Conservation (phyloP, 2,888 invertebrate genomes). For the Antheraea yamamai region DNA sequence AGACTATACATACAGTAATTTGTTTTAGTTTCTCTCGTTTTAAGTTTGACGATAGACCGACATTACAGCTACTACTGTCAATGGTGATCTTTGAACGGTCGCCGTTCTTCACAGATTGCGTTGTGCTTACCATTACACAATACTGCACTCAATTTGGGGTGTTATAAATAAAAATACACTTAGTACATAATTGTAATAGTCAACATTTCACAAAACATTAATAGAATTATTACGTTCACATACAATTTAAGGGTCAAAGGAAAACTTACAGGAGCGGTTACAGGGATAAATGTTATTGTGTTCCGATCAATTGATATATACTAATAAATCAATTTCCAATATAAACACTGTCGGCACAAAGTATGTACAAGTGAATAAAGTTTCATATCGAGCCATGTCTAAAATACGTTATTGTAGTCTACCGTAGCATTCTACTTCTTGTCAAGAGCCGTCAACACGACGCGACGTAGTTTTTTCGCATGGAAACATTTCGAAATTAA, state of each 20-base stretch:
- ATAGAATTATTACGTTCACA: slow-evolving; percentile 52
- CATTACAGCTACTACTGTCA: too few relatives aligned
- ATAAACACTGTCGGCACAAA: slow-evolving; percentile 56
- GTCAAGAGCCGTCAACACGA: slow-evolving; percentile 46
- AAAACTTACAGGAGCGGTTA: slow-evolving; percentile 64
- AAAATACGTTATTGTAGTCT: slow-evolving; percentile 61
- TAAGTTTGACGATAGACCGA: too few relatives aligned
- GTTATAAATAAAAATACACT: slow-evolving; percentile 34
- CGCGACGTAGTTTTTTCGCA: slow-evolving; percentile 43
- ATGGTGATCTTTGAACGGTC: too few relatives aligned
- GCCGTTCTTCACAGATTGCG: too few relatives aligned
- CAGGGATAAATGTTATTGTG: slow-evolving; percentile 54
- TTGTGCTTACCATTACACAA: too few relatives aligned
- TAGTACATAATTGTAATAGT: slow-evolving; percentile 55
- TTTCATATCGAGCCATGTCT: slow-evolving; percentile 63
- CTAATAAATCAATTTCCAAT: slow-evolving; percentile 80
- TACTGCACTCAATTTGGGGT: too few relatives aligned
- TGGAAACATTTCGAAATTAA: slow-evolving; percentile 61
- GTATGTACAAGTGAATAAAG: slow-evolving; percentile 46
- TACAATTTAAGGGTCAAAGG: slow-evolving; percentile 51
- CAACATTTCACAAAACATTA: slow-evolving; percentile 49
- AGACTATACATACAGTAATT: too few relatives aligned
- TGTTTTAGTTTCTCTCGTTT: too few relatives aligned
- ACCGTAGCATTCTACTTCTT: slow-evolving; percentile 63
- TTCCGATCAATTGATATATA: slow-evolving; percentile 77